Percentiles rank a stretch among this genome's conserved stretches.
phyloP scores from a whole-genome alignment of 2,113 vertebrate species.

The Galemys pyrenaicus region DNA sequence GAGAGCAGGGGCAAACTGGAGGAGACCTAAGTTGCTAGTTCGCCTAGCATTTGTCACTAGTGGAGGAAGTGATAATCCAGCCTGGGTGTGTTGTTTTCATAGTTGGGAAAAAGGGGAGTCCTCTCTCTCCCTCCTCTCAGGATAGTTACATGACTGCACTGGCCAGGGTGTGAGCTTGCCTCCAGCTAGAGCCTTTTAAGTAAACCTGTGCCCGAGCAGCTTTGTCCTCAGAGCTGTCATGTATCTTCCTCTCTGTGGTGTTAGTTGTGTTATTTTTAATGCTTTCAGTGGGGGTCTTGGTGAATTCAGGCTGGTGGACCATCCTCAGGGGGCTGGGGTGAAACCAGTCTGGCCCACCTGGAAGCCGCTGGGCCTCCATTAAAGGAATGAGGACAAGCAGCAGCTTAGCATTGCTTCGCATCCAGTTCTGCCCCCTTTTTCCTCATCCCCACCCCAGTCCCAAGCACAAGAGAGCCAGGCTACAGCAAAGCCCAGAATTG shows the following conservation, averaged over 20 bases:
- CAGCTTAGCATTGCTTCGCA: conserved; percentile 38
- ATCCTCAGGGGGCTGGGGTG: conserved; percentile 19
- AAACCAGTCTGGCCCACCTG: conserved; percentile 66
- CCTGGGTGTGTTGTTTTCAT: conserved; percentile 66
- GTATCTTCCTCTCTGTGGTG: conserved; percentile 75
- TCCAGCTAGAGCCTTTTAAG: conserved; percentile 80
- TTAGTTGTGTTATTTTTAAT: conserved; percentile 71
- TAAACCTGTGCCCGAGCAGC: conserved; percentile 49
- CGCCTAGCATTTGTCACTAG: background rate
- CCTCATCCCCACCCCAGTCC: background rate
- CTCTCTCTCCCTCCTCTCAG: background rate
- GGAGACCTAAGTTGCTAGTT: background rate
- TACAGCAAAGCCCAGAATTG: conserved; percentile 49
- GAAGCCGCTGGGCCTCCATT: conserved; percentile 50
- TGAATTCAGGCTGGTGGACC: conserved; percentile 41
- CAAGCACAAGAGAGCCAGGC: conserved; percentile 48
- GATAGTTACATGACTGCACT: conserved; percentile 62
- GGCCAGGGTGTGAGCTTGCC: conserved; percentile 69
- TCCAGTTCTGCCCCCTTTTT: background rate
- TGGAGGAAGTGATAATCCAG: conserved; percentile 35
- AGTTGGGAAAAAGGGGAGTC: conserved; percentile 43
- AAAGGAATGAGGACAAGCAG: conserved; percentile 37
- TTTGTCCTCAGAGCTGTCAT: background rate
- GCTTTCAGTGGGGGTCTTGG: conserved; percentile 62
- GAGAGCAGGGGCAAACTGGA: conserved; percentile 50